These are phyloP conservation scores for Callitettix versicolor DNA, from an alignment of 1,140 invertebrate species.

Conservation along the genomic window DNA sequence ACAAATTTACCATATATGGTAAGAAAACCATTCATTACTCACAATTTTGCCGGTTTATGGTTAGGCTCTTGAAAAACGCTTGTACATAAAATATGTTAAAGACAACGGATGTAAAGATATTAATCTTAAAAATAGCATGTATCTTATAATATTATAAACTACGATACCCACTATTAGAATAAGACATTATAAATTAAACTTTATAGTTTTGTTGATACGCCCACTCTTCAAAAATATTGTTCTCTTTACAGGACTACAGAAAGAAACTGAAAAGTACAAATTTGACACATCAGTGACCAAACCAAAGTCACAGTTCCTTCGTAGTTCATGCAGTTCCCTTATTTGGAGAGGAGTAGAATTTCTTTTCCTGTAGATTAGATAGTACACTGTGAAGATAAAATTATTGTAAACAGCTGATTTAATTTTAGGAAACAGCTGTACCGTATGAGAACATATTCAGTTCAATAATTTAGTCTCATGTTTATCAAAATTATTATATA, in stretches of 20 bases:
- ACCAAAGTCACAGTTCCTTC: not conserved
- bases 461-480: no score
- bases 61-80: not conserved
- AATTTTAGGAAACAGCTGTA: no score
- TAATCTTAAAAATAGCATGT: no score
- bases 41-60: no score
- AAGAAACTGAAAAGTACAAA: not conserved
- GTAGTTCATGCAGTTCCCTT: slow-evolving; percentile 12
- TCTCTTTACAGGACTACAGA: not conserved
- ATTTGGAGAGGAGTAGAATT: slow-evolving; percentile 18
- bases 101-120: no score
- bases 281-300: not conserved
- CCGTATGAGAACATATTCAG: no score
- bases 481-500: no score
- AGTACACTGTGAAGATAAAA: slow-evolving; percentile 2
- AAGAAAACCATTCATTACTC: not conserved
- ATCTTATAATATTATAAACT: not conserved
- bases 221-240: not conserved
- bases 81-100: not conserved
- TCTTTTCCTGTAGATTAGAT: slow-evolving; percentile 13
- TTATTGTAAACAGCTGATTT: no score
- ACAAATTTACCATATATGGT: slow-evolving; percentile 4
- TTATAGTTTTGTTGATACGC: not conserved
- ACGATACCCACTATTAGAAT: slow-evolving; percentile 25
- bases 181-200: slow-evolving; percentile 19